phyloP scores from a whole-genome alignment of 2,113 vertebrate species.

The Tangachromis dhanisi region DNA sequence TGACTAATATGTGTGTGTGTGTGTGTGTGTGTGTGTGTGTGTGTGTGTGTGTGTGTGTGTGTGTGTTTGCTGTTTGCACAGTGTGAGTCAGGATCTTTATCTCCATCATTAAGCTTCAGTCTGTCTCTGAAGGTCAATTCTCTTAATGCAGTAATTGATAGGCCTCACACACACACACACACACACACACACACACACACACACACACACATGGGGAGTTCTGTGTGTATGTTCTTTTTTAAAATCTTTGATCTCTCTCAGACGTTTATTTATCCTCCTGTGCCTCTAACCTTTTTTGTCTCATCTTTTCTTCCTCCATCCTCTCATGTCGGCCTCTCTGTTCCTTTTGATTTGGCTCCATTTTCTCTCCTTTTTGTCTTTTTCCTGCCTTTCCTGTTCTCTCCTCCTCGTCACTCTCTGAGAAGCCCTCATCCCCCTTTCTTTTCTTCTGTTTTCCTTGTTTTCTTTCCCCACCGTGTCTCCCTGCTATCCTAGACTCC shows the following conservation, averaged over 20 bases:
- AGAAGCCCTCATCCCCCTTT: background rate
- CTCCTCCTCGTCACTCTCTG: background rate
- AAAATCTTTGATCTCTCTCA: background rate
- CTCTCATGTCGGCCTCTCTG: background rate
- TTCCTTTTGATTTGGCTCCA: background rate
- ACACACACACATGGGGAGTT: background rate
- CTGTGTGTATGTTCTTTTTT: background rate
- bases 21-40: background rate
- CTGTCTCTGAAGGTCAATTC: background rate
- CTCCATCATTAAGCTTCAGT: background rate
- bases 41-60: background rate
- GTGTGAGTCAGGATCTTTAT: background rate
- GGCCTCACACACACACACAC: background rate
- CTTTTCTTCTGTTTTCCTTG: background rate
- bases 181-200: background rate
- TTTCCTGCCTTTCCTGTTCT: background rate
- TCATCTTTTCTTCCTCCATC: background rate
- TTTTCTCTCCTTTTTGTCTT: background rate
- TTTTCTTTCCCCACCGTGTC: background rate
- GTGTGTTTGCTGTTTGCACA: background rate
- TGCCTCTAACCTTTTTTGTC: background rate
- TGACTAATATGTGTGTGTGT: background rate
- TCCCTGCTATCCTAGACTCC: background rate
- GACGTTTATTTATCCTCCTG: background rate
- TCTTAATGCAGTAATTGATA: slow-evolving; percentile 18